Evolutionary conservation across 2,797 vertebrate species (phyloP).

Genomic region (Dipus sagitta): DNA sequence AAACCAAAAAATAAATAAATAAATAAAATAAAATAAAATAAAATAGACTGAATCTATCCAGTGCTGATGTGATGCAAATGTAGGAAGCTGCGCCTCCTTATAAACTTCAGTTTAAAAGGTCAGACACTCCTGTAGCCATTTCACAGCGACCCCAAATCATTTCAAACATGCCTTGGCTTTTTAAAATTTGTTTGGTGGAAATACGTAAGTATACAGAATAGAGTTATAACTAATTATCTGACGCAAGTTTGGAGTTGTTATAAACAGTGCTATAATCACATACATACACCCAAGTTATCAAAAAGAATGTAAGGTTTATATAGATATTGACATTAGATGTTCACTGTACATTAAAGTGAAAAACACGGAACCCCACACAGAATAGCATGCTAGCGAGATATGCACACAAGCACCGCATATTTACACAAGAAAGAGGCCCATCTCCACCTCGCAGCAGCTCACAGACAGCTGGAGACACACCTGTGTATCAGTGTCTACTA

Average conservation of each 20-base stretch:
- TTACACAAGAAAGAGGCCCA: background rate
- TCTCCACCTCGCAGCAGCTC: background rate
- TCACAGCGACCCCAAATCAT: background rate
- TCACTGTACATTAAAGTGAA: background rate
- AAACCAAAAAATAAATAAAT: too few species aligned
- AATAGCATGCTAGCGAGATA: background rate
- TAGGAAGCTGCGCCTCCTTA: fast-evolving
- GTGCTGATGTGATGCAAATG: fast-evolving
- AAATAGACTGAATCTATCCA: background rate
- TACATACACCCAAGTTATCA: background rate
- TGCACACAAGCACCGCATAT: fast-evolving
- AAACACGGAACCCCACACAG: background rate
- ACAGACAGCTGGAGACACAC: fast-evolving
- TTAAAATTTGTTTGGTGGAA: too few species aligned
- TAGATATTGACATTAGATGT: background rate
- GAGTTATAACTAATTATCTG: fast-evolving
- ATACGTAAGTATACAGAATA: background rate
- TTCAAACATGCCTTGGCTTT: background rate
- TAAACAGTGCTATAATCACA: background rate
- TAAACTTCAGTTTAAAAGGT: background rate
- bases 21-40: background rate
- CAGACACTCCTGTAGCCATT: background rate
- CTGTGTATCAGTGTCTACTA: background rate
- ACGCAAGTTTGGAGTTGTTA: background rate
- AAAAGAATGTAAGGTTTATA: background rate